phyloP scores from a whole-genome alignment of 2,113 vertebrate genomes.

The Leptodactylus fuscus region DNA sequence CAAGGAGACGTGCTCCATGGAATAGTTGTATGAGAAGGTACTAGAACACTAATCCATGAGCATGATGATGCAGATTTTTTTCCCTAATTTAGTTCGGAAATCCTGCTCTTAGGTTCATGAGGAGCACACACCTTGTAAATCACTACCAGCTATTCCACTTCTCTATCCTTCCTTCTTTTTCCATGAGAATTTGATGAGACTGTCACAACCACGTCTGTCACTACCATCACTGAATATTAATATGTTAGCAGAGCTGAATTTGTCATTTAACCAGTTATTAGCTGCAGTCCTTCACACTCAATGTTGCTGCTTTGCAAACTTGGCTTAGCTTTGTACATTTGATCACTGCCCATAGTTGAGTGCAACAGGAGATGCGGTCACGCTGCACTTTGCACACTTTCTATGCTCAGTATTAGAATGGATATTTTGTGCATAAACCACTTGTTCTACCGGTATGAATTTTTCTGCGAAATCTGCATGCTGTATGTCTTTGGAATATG shows the following conservation, averaged over 20 bases:
- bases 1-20: background rate
- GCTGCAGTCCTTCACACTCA: background rate
- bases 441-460: no score
- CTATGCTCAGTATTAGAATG: no score
- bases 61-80: background rate
- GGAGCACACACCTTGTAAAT: background rate
- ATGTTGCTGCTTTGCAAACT: background rate
- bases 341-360: background rate
- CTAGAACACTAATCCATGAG: background rate
- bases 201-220: conserved; percentile 26
- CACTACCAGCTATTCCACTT: background rate
- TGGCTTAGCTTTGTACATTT: background rate
- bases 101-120: background rate
- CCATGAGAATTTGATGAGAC: background rate
- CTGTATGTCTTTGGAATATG: no score
- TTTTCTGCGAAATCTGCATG: no score
- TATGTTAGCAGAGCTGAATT: conserved; percentile 5
- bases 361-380: background rate
- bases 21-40: background rate
- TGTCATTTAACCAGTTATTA: background rate
- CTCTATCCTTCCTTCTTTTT: background rate
- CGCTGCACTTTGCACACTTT: background rate
- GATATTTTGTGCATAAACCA: no score
- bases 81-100: no score
- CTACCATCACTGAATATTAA: background rate